Evolutionary conservation across 1,140 invertebrate species (phyloP).

Genomic region (Lepidurus apus): DNA sequence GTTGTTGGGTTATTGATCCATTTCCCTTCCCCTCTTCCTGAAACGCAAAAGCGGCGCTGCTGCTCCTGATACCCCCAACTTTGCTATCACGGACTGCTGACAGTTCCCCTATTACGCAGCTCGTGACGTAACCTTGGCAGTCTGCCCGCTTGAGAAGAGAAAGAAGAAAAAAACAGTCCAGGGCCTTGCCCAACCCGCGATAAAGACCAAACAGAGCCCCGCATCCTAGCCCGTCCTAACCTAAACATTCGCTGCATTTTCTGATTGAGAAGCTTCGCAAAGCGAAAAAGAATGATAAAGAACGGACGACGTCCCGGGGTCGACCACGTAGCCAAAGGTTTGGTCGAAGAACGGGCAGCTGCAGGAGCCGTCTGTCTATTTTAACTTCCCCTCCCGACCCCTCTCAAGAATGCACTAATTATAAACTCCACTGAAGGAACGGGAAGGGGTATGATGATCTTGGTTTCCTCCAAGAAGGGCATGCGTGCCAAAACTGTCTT

Average conservation of each 20-base stretch:
- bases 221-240: background rate
- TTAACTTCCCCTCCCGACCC: background rate
- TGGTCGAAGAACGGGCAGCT: background rate
- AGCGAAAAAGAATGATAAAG: background rate
- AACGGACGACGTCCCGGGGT: background rate
- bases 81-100: background rate
- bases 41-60: background rate
- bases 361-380: background rate
- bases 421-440: background rate
- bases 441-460: background rate
- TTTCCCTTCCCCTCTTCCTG: background rate
- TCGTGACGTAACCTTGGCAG: slow-evolving; percentile 10
- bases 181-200: background rate
- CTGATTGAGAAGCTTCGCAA: background rate
- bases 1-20: background rate
- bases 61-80: background rate
- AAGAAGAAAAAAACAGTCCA: background rate
- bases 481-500: slow-evolving; percentile 9
- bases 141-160: background rate
- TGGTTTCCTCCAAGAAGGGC: background rate
- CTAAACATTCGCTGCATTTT: background rate
- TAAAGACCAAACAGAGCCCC: background rate
- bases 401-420: slow-evolving; percentile 7
- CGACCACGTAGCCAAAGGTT: background rate
- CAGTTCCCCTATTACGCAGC: slow-evolving; percentile 18